Evolutionary conservation across 2,113 vertebrate genomes (phyloP).

Genomic region (Atrichornis clamosus): DNA sequence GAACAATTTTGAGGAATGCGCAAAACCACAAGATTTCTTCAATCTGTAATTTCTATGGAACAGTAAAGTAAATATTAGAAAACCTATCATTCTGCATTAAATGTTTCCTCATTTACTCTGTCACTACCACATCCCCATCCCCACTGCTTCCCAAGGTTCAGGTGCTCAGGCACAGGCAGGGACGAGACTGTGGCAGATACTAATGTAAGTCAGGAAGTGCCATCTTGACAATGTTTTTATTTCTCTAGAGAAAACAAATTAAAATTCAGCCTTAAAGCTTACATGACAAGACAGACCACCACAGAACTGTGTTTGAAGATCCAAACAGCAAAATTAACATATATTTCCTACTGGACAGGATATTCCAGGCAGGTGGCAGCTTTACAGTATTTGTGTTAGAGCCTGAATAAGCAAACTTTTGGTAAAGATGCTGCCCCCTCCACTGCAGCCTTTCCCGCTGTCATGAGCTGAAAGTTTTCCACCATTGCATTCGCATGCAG

Average conservation of each 20-base stretch:
- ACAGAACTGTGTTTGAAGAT: neutral
- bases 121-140: neutral
- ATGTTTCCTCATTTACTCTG: conserved; percentile 28
- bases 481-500: neutral
- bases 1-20: neutral
- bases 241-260: conserved; percentile 22
- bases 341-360: neutral
- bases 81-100: neutral
- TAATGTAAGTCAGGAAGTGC: neutral
- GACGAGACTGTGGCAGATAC: neutral
- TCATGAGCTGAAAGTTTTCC: neutral
- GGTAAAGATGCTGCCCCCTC: neutral
- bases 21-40: neutral
- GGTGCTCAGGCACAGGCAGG: neutral
- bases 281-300: conserved; percentile 7
- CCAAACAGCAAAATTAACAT: neutral
- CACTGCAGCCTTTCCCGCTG: neutral
- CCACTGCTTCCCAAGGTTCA: neutral
- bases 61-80: neutral
- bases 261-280: conserved; percentile 12
- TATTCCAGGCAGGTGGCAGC: neutral
- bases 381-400: neutral
- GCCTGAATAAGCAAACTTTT: neutral
- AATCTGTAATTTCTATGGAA: neutral
- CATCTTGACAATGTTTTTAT: neutral